Evolutionary conservation across 2,113 vertebrate genomes (phyloP), one percentile per base, ranked within the genome.

Genomic region (Campylomormyrus tamandua): DNA sequence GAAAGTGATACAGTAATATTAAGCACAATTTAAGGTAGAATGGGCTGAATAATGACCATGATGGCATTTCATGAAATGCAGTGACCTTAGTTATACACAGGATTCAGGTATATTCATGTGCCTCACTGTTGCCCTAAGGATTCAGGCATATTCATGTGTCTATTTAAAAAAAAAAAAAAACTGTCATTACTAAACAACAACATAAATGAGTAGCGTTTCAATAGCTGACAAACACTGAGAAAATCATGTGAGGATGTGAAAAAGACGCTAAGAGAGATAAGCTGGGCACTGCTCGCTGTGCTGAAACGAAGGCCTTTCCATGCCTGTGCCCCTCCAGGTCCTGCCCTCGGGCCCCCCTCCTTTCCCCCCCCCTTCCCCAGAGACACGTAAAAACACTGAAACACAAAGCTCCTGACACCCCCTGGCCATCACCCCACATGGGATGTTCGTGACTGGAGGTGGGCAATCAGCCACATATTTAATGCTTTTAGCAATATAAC

Each of bases 301-400:
- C 80, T 42, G 80, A 19, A 92, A 88, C 90, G 92, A 92, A 94
- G 94, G 93, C 95, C 95, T 95, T 93, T 92, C 50, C 90, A 93
- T 93, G 95, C 92, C 62, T 3, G 10, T 9, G 0, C 74, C 89
- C 52, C 46, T 87, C 50, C 46, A 56, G 92, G 93, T 93, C 93
- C 95, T 93, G 93, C 94, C 93, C 95, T 49, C 35, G 50, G 17
- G 15, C 27, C 21, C 10, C 85, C 80, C 19, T 19, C 94, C 94
- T 94, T 95, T 95, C 94, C 95, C 94, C n/a, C 94, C 95, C 92
- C 95, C 95, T 94, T 95, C 95, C 94, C 95, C 92, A 90, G 93
- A 94, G 94, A 96, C 93, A 92, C 94, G 95, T 94, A 93, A 95
- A 96, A 96, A 95, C 93, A 95, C 93, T 93, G 90, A 94, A 86